A percentile compares a stretch with the other conserved stretches of the same genome.
These are phyloP conservation scores for Asobara japonica DNA, from an alignment of 1,140 invertebrate species.

Conservation along the genomic window DNA sequence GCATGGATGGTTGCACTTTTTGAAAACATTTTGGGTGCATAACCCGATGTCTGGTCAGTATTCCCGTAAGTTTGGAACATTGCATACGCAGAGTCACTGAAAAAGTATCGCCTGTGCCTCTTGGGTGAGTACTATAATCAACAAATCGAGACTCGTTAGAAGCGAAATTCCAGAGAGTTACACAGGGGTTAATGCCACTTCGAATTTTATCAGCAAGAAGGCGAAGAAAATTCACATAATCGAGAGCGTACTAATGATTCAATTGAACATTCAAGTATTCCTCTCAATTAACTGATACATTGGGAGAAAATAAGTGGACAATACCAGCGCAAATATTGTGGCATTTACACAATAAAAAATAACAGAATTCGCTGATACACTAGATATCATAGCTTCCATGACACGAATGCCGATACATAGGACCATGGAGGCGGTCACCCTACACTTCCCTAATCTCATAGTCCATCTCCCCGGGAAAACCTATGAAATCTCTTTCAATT, in stretches of 20 bases:
- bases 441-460: too few species aligned
- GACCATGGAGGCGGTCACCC: too few species aligned
- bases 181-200: conserved; percentile 1
- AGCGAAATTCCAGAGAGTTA: not conserved
- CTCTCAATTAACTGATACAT: not conserved
- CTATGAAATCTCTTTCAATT: too few species aligned
- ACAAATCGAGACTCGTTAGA: not conserved
- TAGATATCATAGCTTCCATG: too few species aligned
- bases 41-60: not conserved
- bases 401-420: too few species aligned
- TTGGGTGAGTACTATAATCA: not conserved
- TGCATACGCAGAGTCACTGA: not conserved
- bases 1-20: conserved; percentile 1
- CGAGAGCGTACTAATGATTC: not conserved
- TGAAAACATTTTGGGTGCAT: conserved; percentile 6
- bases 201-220: conserved; percentile 1
- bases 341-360: not conserved
- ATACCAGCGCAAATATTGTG: too few species aligned
- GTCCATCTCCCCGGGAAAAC: too few species aligned
- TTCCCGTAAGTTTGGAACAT: conserved; percentile 25
- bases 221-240: not conserved
- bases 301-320: too few species aligned
- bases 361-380: too few species aligned
- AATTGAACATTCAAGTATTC: not conserved
- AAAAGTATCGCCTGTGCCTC: not conserved